Base-by-base conservation (phyloP, 64 coral and sea anemone genomes). In the Montipora capricornis region DNA sequence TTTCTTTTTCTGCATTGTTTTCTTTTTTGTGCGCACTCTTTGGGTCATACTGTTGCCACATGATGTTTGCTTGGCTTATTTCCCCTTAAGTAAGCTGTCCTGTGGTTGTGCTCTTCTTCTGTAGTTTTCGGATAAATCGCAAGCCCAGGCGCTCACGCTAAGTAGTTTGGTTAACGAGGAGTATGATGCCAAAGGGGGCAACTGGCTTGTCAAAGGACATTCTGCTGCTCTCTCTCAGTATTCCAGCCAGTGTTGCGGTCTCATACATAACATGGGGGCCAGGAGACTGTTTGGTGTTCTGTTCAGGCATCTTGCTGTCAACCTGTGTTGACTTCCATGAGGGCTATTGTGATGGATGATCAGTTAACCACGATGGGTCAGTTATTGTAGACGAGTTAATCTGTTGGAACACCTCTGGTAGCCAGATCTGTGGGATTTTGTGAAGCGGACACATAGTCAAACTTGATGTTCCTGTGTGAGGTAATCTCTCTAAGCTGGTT, bases 161-260 rank as follows among this genome's bases (percentile, higher is more conserved):
- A 91, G 77, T 61, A 91, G 61, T 91, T 82, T 91, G 62, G 45
- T 71, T 47, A 83, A 26, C 46, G 62, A 82, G n/a, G 75, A 80
- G 80, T 73, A 74, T 68, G 64, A 51, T 73, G 66, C 44, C 49
- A 76, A 53, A 75, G 64, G 80, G 60, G n/a, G 60, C 59, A 59
- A 49, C 17, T 49, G 78, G 77, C 77, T 79, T 81, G 22, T 60
- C 58, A 47, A 91, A 49, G 51, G 64, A 68, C 64, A 68, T 68
- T 68, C 1, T 68, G 4, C 64, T 80, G 58, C 19, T 81, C 45
- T 67, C 79, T 91, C 60, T 68, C 19, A 0, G 47, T 79, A 79
- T 79, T 79, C 77, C 48, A 79, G 77, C 77, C 77, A 79, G 12
- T 51, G 45, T 19, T 79, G 77, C 47, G 46, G 14, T 77, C 75